Conservation (phyloP, 2,888 invertebrate species). For the Agonum fuliginosum region DNA sequence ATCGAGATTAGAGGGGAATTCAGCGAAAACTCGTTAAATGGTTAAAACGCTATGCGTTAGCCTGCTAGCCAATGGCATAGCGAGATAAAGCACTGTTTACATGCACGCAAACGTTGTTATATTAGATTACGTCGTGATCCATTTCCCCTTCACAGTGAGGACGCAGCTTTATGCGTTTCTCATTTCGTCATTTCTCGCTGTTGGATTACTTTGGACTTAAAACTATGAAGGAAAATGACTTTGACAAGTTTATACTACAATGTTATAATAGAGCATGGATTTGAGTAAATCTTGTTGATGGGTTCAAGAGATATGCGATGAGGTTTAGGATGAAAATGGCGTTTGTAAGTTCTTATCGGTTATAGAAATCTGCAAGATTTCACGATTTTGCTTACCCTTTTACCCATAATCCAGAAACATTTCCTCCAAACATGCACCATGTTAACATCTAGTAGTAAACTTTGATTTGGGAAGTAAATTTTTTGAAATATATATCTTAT, state of each 20-base stretch:
- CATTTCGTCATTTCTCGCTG: slow-evolving; percentile 3
- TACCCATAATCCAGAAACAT: slow-evolving; percentile 5
- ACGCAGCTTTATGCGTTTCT: not conserved
- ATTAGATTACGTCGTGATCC: slow-evolving; percentile 7
- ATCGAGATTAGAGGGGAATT: slow-evolving; percentile 20
- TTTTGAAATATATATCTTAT: too few relatives aligned
- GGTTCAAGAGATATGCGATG: slow-evolving; percentile 25
- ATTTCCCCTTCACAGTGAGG: not conserved
- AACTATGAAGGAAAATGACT: slow-evolving; percentile 28
- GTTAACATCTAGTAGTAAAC: too few relatives aligned
- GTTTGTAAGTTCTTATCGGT: not conserved
- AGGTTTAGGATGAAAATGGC: not conserved
- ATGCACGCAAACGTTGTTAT: slow-evolving; percentile 21
- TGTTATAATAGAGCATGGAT: slow-evolving; percentile 9
- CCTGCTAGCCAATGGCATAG: not conserved
- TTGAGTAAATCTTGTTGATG: slow-evolving; percentile 36
- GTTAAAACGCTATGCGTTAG: too few relatives aligned
- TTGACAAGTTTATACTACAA: slow-evolving; percentile 22
- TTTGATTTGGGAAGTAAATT: too few relatives aligned
- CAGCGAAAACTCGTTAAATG: slow-evolving; percentile 32
- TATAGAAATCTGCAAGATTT: slow-evolving; percentile 12
- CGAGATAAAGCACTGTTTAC: slow-evolving; percentile 37
- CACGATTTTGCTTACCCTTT: not conserved
- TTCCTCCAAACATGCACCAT: slow-evolving; percentile 9
- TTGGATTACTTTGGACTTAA: slow-evolving; percentile 32